Conservation (phyloP, 2,113 vertebrate species). For the Anser cygnoides region DNA sequence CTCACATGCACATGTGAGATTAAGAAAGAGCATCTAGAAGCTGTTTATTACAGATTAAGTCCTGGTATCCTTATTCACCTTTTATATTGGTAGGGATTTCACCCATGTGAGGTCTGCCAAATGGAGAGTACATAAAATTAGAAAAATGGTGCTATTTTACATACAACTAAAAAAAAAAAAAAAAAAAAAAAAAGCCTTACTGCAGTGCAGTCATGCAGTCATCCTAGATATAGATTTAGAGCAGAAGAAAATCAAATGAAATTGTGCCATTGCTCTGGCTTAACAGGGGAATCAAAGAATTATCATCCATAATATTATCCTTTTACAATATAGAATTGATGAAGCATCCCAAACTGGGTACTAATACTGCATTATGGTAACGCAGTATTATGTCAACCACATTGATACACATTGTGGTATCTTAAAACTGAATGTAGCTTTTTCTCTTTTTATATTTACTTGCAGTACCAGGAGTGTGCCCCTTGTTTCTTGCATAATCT, state of each 20-base stretch:
- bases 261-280: neutral
- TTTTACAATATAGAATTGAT: neutral
- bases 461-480: neutral
- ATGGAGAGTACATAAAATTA: neutral
- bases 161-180: neutral
- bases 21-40: neutral
- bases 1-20: neutral
- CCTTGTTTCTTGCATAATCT: neutral
- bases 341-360: neutral
- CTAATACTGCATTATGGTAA: neutral
- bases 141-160: neutral
- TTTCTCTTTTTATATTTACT: neutral
- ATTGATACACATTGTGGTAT: neutral
- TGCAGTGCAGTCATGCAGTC: neutral
- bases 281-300: neutral
- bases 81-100: neutral
- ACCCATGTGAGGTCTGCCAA: neutral
- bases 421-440: neutral
- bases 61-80: neutral
- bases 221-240: neutral
- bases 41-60: neutral
- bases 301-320: neutral
- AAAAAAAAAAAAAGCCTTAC: neutral
- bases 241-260: neutral
- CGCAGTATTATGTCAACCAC: neutral